These are phyloP conservation scores for Pomatostomus ruficeps DNA, from an alignment of 2,113 vertebrate species.

Conservation along the genomic window DNA sequence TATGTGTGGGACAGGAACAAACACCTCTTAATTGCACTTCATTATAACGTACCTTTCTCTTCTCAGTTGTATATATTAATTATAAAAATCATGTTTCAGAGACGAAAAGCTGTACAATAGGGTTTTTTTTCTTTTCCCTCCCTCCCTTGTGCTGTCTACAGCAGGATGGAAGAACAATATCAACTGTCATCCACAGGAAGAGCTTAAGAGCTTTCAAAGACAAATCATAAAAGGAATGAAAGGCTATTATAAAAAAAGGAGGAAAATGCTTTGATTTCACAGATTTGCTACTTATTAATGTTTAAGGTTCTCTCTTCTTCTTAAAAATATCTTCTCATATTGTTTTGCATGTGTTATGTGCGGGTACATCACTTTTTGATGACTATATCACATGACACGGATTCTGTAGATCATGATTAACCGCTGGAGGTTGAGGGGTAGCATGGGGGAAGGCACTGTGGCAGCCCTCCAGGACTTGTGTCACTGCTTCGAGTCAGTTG, in stretches of 20 bases:
- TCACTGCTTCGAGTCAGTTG: background rate
- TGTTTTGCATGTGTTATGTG: conserved; percentile 69
- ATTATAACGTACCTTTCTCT: conserved; percentile 83
- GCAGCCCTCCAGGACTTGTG: background rate
- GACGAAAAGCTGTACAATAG: conserved; percentile 75
- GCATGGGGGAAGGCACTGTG: background rate
- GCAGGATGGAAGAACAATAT: conserved; percentile 81
- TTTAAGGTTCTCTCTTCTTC: conserved; percentile 77
- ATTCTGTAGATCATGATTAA: conserved; percentile 39
- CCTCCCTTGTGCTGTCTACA: conserved; percentile 78
- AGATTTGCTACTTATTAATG: conserved; percentile 77
- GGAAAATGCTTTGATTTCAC: conserved; percentile 77
- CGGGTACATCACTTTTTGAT: conserved; percentile 69
- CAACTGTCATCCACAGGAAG: conserved; percentile 78
- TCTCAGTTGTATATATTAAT: conserved; percentile 85
- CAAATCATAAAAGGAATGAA: conserved; percentile 86
- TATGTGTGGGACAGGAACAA: conserved; percentile 78
- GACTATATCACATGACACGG: conserved; percentile 68
- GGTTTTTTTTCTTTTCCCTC: conserved; percentile 25
- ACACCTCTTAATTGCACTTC: conserved; percentile 86
- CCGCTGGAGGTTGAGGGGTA: background rate
- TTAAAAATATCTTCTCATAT: conserved; percentile 68
- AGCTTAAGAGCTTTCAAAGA: conserved; percentile 81
- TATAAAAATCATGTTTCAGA: conserved; percentile 81
- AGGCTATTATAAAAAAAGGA: conserved; percentile 77